Base-by-base conservation (phyloP, 2,113 vertebrate genomes). In the Electrona antarctica region DNA sequence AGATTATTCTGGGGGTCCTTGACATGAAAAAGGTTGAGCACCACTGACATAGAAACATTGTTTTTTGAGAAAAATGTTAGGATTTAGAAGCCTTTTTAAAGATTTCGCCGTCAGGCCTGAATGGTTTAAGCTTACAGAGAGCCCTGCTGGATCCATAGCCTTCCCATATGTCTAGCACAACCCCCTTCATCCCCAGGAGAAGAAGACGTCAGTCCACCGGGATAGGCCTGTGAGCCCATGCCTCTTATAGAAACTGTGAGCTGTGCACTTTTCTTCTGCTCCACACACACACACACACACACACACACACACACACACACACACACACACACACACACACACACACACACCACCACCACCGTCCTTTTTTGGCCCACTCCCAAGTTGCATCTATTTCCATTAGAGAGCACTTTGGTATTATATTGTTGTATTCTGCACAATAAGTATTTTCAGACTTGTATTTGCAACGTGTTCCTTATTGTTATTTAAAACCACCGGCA, bases 81-180 rank as follows among this genome's bases (percentile, higher is more conserved):
- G n/a, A n/a, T n/a, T n/a, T n/a, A n/a, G n/a, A n/a, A n/a, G n/a
- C n/a, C n/a, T n/a, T n/a, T n/a, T n/a, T n/a, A n/a, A n/a, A n/a
- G n/a, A n/a, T n/a, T n/a, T n/a, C n/a, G n/a, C n/a, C n/a, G n/a
- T n/a, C n/a, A n/a, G n/a, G n/a, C n/a, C n/a, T n/a, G n/a, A n/a
- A n/a, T n/a, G n/a, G n/a, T n/a, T 89, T 86, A 76, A 85, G 68
- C 75, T 81, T 64, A 85, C 69, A 79, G 66, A 70, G 59, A 79
- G 33, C 46, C 3, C 77, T 86, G 84, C 74, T 71, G 67, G 85
- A 82, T 83, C 77, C 76, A 84, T 87, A 82, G 71, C 74, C 71
- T 85, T 89, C 80, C 77, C 87, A 82, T 82, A 77, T 88, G 85
- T 84, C 81, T 78, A 73, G 77, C 64, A 82, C 66, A 72, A 85